These are phyloP conservation scores for Protobothrops mucrosquamatus DNA, from an alignment of 2,113 vertebrate species.

Conservation along the genomic window DNA sequence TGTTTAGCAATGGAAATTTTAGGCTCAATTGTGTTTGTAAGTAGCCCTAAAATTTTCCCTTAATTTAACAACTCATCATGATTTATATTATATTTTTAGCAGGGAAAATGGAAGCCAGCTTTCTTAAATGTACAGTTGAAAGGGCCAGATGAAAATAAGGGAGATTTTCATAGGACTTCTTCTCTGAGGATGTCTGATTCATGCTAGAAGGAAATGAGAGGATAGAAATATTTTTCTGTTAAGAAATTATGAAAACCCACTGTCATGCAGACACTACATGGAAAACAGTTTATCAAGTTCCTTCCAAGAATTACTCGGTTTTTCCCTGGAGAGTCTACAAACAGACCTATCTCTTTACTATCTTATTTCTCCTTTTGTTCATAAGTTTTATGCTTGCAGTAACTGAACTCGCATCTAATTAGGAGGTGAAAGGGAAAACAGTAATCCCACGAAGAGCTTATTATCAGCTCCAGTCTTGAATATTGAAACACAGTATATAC, in stretches of 20 bases:
- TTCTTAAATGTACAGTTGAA: not conserved
- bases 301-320: not conserved
- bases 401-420: not conserved
- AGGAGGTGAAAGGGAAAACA: not conserved
- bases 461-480: not conserved
- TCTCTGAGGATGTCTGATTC: not conserved
- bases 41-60: not conserved
- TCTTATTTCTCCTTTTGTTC: not conserved
- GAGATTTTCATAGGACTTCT: not conserved
- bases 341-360: not conserved
- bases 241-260: not conserved
- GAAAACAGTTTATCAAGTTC: not conserved
- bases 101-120: not conserved
- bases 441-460: not conserved
- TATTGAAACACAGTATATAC: not conserved
- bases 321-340: slow-evolving; percentile 7
- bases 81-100: not conserved
- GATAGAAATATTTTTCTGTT: not conserved
- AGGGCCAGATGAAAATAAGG: not conserved
- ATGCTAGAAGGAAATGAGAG: not conserved
- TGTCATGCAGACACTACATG: not conserved
- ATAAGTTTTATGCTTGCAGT: not conserved
- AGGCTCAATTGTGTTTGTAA: not conserved
- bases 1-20: not conserved
- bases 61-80: not conserved